phyloP scores from a whole-genome alignment of 30 jellyfish, hydroid and myxozoan genomes.

The Hydractinia symbiolongicarpus region DNA sequence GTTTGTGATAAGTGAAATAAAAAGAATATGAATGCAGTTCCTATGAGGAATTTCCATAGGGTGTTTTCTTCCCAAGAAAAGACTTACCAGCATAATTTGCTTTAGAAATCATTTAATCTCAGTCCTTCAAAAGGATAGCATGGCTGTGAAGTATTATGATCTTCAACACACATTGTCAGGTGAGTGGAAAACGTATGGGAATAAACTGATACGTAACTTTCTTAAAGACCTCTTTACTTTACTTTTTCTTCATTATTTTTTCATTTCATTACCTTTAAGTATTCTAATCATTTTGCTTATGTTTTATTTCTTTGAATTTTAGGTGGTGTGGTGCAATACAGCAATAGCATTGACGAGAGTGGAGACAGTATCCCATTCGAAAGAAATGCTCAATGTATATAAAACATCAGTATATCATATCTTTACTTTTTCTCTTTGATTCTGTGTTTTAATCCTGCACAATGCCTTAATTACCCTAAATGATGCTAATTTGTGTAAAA shows the following conservation, averaged over 20 bases:
- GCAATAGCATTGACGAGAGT: constrained; percentile 51
- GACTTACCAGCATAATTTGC: not conserved
- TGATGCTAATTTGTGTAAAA: no score
- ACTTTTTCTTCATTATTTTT: no score
- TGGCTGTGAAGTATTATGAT: constrained; percentile 66
- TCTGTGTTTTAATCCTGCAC: no score
- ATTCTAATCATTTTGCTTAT: no score
- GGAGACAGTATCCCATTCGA: constrained; percentile 56
- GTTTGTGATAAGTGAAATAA: no score
- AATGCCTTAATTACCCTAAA: no score
- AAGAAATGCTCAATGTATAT: constrained; percentile 57
- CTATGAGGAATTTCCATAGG: not conserved
- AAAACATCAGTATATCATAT: no score
- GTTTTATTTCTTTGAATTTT: not conserved
- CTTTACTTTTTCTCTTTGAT: no score
- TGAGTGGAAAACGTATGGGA: not conserved
- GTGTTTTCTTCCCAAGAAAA: not conserved
- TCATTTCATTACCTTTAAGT: no score
- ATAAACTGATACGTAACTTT: no score
- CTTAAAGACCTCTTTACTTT: no score
- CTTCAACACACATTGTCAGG: constrained; percentile 46
- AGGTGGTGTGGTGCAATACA: not conserved
- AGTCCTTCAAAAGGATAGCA: constrained; percentile 61
- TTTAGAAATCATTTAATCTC: constrained; percentile 62
- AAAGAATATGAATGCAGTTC: no score